A percentile compares a stretch with the other conserved stretches of the same genome.
Conservation (phyloP, 1,140 invertebrate genomes). For the Pachypeltis micranthus region DNA sequence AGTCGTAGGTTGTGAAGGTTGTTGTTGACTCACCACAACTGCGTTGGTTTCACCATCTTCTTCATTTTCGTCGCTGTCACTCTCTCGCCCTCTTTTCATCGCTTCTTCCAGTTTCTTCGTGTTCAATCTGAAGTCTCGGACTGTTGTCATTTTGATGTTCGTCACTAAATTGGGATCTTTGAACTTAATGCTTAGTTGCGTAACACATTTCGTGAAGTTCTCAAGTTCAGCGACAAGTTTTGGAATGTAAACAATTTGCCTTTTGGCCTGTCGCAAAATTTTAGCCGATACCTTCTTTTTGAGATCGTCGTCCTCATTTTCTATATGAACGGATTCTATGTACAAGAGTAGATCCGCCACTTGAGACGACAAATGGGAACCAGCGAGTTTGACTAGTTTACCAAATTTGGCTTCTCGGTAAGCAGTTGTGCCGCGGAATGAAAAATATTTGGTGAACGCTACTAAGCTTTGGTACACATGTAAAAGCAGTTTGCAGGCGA, state of each 20-base stretch:
- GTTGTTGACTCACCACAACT: background rate
- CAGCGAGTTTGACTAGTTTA: slow-evolving; percentile 27
- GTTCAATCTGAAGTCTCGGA: slow-evolving; percentile 27
- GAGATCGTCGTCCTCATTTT: slow-evolving; percentile 28
- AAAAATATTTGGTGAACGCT: slow-evolving; percentile 25
- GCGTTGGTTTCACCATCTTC: background rate
- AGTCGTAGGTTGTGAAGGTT: background rate
- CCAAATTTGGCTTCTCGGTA: slow-evolving; percentile 27
- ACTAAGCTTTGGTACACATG: slow-evolving; percentile 21
- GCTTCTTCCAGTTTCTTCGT: slow-evolving; percentile 26
- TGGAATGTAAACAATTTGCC: slow-evolving; percentile 26
- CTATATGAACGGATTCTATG: slow-evolving; percentile 22
- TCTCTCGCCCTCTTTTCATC: slow-evolving; percentile 17
- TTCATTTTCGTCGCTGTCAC: background rate
- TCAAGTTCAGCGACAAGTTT: slow-evolving; percentile 27
- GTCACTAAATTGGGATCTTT: slow-evolving; percentile 25
- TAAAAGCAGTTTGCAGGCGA: slow-evolving; percentile 21
- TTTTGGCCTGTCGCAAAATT: slow-evolving; percentile 22
- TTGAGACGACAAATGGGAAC: slow-evolving; percentile 24
- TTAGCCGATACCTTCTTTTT: slow-evolving; percentile 21
- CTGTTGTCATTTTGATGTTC: slow-evolving; percentile 26
- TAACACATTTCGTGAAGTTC: slow-evolving; percentile 27
- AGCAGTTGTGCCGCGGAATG: slow-evolving; percentile 16
- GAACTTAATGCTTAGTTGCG: slow-evolving; percentile 25
- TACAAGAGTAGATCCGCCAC: slow-evolving; percentile 25